A percentile compares a stretch with the other conserved stretches of the same genome.
These are phyloP conservation scores for Drosophila pectinifera DNA, from an alignment of 1,140 invertebrate genomes.

Conservation along the genomic window DNA sequence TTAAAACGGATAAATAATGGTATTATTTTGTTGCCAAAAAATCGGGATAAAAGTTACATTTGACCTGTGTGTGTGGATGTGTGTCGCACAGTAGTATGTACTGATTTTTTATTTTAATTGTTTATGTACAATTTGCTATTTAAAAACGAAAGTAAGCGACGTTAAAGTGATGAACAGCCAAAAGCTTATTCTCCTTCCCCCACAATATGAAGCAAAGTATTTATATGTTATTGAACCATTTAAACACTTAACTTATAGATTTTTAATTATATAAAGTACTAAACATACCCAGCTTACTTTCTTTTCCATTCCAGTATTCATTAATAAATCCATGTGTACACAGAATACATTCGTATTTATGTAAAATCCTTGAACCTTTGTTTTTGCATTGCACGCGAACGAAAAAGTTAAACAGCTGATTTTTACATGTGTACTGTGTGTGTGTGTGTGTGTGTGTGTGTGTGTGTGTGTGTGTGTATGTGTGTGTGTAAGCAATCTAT, in stretches of 20 bases:
- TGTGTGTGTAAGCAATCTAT: background rate
- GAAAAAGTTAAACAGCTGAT: constrained; percentile 35
- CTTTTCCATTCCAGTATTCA: background rate
- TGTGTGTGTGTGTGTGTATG: background rate
- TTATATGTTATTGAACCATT: background rate
- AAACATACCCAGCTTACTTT: background rate
- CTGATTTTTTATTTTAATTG: background rate
- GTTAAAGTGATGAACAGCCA: background rate
- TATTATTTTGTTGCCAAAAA: constrained; percentile 3
- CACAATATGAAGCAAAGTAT: background rate
- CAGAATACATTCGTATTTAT: constrained; percentile 1
- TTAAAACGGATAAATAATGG: constrained; percentile 15
- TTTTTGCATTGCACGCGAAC: constrained; percentile 44
- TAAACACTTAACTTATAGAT: background rate
- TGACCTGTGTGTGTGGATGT: constrained; percentile 1
- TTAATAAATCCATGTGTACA: background rate
- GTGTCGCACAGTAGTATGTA: constrained; percentile 4
- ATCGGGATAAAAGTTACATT: background rate
- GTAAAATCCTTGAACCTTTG: constrained; percentile 58
- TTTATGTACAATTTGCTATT: background rate
- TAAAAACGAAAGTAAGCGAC: background rate
- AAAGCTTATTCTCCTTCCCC: background rate
- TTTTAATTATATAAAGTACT: background rate
- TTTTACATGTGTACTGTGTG: background rate
- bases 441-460: constrained; percentile 1